These are phyloP conservation scores for Hirtodrosophila cameraria DNA, from an alignment of 2,888 invertebrate genomes.

Conservation along the genomic window DNA sequence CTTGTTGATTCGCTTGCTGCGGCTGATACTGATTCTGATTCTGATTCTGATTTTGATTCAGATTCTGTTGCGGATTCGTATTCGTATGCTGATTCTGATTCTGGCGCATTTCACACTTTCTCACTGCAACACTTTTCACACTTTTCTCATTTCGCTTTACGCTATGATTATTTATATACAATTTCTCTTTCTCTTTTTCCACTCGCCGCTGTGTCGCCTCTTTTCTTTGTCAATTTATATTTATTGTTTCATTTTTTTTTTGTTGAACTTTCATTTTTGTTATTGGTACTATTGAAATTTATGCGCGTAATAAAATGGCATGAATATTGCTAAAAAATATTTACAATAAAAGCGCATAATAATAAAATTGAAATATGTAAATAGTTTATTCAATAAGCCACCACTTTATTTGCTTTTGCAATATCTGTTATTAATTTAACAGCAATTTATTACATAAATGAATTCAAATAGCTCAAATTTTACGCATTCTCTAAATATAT, in stretches of 20 bases:
- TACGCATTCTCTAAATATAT: too few relatives aligned
- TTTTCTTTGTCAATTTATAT: not conserved
- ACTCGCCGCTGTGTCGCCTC: not conserved
- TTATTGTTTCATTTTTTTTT: constrained; percentile 35
- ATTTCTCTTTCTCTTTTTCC: not conserved
- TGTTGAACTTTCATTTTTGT: not conserved
- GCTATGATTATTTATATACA: constrained; percentile 8
- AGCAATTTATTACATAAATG: constrained; percentile 18
- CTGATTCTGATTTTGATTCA: constrained; percentile 7
- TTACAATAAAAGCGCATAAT: not conserved
- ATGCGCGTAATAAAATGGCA: constrained; percentile 6
- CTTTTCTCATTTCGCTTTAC: constrained; percentile 1
- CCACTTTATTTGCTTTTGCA: constrained; percentile 13
- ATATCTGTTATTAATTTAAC: constrained; percentile 27
- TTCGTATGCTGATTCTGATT: constrained; percentile 16
- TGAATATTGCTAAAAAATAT: constrained; percentile 10
- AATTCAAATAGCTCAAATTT: not conserved
- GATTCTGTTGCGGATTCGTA: too few relatives aligned
- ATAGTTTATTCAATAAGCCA: constrained; percentile 12
- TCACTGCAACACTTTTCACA: constrained; percentile 28
- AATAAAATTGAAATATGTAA: constrained; percentile 29
- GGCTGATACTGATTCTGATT: constrained; percentile 14
- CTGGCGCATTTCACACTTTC: constrained; percentile 34
- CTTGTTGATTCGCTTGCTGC: constrained; percentile 31
- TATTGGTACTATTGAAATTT: constrained; percentile 7